Base-by-base conservation (phyloP, 2,888 invertebrate species). In the Minunthozetes semirufus region DNA sequence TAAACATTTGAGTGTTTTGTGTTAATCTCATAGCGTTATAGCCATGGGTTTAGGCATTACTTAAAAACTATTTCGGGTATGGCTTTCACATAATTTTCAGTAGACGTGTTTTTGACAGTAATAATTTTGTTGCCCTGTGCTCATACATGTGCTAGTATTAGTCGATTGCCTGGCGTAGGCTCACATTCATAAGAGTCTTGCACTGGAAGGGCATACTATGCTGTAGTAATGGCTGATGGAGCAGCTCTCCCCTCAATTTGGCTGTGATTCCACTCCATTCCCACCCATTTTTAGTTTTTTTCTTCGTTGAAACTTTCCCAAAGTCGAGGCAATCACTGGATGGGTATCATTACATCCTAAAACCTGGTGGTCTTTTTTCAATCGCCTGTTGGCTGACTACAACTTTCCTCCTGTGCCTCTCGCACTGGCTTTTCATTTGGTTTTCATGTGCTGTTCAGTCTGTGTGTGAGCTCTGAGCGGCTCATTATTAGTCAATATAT, bases 41-140 rank as follows among this genome's bases (percentile, higher is more conserved):
- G 13, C n/a, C n/a, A 38, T 19, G 15, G 19, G 11, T 27, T 66
- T 25, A 25, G 59, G 22, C 38, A 42, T 53, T 19, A 53, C 22
- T 53, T 53, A 22, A 15, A 42, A 59, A 22, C 22, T 66, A 66
- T 66, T 63, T 70, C 70, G 70, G 70, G 70, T 70, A 70, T 70
- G 70, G 42, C 70, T 70, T 63, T 70, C 70, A 66, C 63, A 70
- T 70, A 70, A 70, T 70, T 66, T 66, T 70, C 70, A 70, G 70
- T 70, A 70, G 70, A 70, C 48, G 46, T 70, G 70, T 70, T 70
- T 70, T 48, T 70, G 70, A 70, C 70, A 70, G 70, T 70, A 70
- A 70, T 70, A 46, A 70, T 70, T 42, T 42, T 48, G 70, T 19
- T 29, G 13, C 33, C 33, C 27, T 25, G 59, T 63, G 63, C 27